Evolutionary conservation across 1,140 invertebrate genomes (phyloP).

Genomic region (Periplaneta americana): DNA sequence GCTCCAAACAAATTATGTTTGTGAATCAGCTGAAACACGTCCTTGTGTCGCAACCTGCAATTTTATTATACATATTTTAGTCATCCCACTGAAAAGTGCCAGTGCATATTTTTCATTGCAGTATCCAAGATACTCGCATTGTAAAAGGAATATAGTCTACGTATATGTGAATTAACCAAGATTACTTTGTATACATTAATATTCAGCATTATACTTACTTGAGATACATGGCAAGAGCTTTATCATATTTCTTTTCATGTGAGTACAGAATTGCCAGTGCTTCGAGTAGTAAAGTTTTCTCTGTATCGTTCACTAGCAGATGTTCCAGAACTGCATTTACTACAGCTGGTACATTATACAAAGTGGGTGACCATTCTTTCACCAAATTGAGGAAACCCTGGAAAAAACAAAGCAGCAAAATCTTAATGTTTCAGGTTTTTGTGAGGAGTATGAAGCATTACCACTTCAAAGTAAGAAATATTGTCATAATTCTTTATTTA

Average conservation of each 20-base stretch:
- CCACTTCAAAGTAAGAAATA: too few species aligned
- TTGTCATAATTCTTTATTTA: too few species aligned
- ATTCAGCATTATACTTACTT: slow-evolving; percentile 49
- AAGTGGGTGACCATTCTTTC: slow-evolving; percentile 77
- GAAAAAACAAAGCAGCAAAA: too few species aligned
- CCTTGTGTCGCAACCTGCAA: slow-evolving; percentile 57
- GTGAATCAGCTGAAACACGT: slow-evolving; percentile 84
- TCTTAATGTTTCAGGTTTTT: too few species aligned
- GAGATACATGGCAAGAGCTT: slow-evolving; percentile 88
- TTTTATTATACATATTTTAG: too few species aligned
- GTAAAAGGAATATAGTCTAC: too few species aligned
- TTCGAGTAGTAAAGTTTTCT: slow-evolving; percentile 72
- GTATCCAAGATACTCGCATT: too few species aligned
- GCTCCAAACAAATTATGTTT: slow-evolving; percentile 74
- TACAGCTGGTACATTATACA: slow-evolving; percentile 84
- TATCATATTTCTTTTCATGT: slow-evolving; percentile 86
- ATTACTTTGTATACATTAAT: too few species aligned
- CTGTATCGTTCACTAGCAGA: slow-evolving; percentile 50
- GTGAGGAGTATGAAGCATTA: too few species aligned
- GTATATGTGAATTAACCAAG: too few species aligned
- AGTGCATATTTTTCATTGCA: too few species aligned
- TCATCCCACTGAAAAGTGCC: too few species aligned
- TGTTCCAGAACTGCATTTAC: slow-evolving; percentile 81
- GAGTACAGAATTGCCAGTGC: slow-evolving; percentile 88
- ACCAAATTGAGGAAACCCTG: slow-evolving; percentile 82